Base-by-base conservation (phyloP, 2,797 vertebrate genomes). In the Bradypus variegatus region DNA sequence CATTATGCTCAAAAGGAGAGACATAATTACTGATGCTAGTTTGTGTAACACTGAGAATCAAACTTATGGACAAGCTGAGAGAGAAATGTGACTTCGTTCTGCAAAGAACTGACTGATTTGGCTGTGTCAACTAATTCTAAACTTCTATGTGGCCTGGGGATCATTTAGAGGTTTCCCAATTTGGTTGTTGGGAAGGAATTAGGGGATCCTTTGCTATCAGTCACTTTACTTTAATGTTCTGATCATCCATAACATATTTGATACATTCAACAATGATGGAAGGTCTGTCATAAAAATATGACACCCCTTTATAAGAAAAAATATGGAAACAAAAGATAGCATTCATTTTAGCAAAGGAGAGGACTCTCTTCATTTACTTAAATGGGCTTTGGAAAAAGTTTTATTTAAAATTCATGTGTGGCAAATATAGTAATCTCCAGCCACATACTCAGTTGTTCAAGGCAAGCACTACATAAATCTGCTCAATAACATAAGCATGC, bases 401-500 rank as follows among this genome's bases (percentile, higher is more conserved):
- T 92, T 95, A 94, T 89, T 70, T 88, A 87, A 93, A 90, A 82
- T 91, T 87, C 76, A 73, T 69, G 72, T 55, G n/a, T 94, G 73
- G 67, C 88, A 92, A 95, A 33, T 93, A 79, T 38, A 88, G 92
- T 89, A 67, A 64, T 95, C 88, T 93, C 67, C 79, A 88, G n/a
- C 23, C 87, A 86, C 75, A 45, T 55, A n/a, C 89, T 95, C 88
- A 69, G 93, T 95, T 93, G 69, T 89, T 96, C 67, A 58, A 19
- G 79, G 48, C 5, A 81, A 65, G 76, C 75, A 5, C 86, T 90
- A 23, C 83, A 88, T 95, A 94, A 94, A 92, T 83, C 85, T 94
- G 38, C 92, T 95, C 87, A 95, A 93, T 87, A 89, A 86, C 82
- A 91, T 50, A 93, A 92, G 93, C 93, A 94, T 36, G 19, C 58